These are phyloP conservation scores for Leptestheria dahalacensis DNA, from an alignment of 1,140 invertebrate genomes.

Conservation along the genomic window DNA sequence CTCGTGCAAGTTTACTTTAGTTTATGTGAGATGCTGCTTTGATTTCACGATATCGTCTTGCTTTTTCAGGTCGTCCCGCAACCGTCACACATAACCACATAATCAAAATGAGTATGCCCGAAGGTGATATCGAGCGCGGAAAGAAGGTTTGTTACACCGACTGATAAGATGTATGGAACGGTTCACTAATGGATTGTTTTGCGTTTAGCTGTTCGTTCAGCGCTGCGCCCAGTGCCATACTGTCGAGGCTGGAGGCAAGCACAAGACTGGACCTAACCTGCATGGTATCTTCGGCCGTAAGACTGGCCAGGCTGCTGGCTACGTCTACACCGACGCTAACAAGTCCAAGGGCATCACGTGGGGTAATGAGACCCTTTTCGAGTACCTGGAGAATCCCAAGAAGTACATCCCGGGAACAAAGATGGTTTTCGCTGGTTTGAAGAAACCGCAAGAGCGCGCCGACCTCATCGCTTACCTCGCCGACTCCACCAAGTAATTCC, in stretches of 20 bases:
- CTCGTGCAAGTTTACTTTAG: no score
- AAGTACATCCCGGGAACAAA: constrained; percentile 99
- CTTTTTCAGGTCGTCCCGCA: no score
- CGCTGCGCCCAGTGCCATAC: constrained; percentile 96
- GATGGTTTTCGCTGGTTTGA: constrained; percentile 98
- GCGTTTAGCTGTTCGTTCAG: constrained; percentile 64
- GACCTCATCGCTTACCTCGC: constrained; percentile 94
- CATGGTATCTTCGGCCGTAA: constrained; percentile 85
- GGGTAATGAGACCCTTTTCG: constrained; percentile 84
- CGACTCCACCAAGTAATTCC: constrained; percentile 52
- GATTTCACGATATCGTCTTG: not conserved
- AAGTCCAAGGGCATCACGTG: constrained; percentile 93
- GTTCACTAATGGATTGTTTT: not conserved
- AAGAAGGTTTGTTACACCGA: constrained; percentile 48
- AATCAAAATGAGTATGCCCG: constrained; percentile 53
- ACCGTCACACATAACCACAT: constrained; percentile 12
- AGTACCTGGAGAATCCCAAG: constrained; percentile 96
- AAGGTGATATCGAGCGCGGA: constrained; percentile 89
- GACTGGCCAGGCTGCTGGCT: constrained; percentile 87
- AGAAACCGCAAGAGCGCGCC: constrained; percentile 83
- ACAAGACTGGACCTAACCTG: constrained; percentile 95
- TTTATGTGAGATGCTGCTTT: no score
- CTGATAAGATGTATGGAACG: not conserved
- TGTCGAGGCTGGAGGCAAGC: constrained; percentile 83
- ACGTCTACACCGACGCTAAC: constrained; percentile 92